Percentiles rank a stretch among this genome's conserved stretches.
Conservation (phyloP, 2,888 invertebrate genomes). For the Crioceris asparagi region DNA sequence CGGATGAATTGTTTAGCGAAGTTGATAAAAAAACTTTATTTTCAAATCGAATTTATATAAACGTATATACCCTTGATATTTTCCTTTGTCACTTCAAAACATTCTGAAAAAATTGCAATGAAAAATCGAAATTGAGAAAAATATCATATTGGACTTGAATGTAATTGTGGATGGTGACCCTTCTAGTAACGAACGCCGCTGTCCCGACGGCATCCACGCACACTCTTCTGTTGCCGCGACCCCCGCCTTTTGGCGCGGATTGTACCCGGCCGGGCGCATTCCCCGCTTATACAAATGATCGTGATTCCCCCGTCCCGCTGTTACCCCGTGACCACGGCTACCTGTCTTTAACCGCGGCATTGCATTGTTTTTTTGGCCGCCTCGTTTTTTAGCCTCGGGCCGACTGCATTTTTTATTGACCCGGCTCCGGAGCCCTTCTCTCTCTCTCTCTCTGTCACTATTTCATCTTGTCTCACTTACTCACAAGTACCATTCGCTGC, state of each 20-base stretch:
- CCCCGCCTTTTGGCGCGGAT: slow-evolving; percentile 31
- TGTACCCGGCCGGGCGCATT: slow-evolving; percentile 40
- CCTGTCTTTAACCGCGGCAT: slow-evolving; percentile 37
- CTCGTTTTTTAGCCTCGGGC: slow-evolving; percentile 32
- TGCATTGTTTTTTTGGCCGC: slow-evolving; percentile 36
- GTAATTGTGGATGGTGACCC: too few relatives aligned
- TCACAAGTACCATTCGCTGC: too few relatives aligned
- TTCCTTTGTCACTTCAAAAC: too few relatives aligned
- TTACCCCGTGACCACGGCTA: slow-evolving; percentile 31
- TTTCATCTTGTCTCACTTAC: too few relatives aligned
- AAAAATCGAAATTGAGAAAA: too few relatives aligned
- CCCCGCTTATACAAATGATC: slow-evolving; percentile 42
- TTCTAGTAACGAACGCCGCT: slow-evolving; percentile 5
- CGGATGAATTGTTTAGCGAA: too few relatives aligned
- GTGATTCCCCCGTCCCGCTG: slow-evolving; percentile 32
- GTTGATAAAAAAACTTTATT: too few relatives aligned
- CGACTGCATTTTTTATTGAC: slow-evolving; percentile 33
- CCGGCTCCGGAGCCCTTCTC: slow-evolving; percentile 24
- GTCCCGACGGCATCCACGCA: slow-evolving; percentile 1
- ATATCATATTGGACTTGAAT: too few relatives aligned
- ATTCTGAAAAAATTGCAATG: too few relatives aligned
- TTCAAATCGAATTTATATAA: too few relatives aligned
- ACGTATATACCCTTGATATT: too few relatives aligned
- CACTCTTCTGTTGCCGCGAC: slow-evolving; percentile 18
- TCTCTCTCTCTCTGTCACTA: too few relatives aligned